Evolutionary conservation across 2,113 vertebrate genomes (phyloP).

Genomic region (Archilochus colubris): DNA sequence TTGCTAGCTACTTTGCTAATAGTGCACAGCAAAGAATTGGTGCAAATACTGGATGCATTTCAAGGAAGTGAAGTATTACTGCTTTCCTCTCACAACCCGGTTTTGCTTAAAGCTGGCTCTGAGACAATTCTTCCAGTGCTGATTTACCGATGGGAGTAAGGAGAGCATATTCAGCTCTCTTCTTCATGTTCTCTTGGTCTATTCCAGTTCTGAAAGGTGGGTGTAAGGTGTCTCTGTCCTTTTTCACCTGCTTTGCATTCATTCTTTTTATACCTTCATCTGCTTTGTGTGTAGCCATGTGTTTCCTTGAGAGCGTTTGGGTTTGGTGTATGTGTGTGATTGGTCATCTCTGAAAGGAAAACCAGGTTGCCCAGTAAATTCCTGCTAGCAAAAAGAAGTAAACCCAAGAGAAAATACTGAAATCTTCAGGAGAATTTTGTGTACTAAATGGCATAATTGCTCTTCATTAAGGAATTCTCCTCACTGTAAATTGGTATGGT

Average conservation of each 20-base stretch:
- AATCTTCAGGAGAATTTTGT: constrained; percentile 32
- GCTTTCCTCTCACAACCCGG: neutral
- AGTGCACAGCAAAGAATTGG: neutral
- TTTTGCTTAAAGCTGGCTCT: neutral
- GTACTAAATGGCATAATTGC: constrained; percentile 49
- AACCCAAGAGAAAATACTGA: neutral
- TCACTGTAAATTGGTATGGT: neutral
- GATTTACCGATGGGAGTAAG: neutral
- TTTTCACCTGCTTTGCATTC: neutral
- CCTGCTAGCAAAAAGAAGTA: neutral
- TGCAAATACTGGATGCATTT: neutral
- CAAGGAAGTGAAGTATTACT: neutral
- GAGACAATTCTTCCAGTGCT: neutral
- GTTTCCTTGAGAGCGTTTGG: constrained; percentile 43
- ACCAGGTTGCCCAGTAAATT: constrained; percentile 38
- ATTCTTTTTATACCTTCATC: neutral
- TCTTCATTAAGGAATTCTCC: constrained; percentile 35
- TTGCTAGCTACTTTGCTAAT: neutral
- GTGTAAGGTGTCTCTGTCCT: neutral
- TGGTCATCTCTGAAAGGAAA: constrained; percentile 54
- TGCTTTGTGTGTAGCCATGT: neutral
- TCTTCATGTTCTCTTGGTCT: neutral
- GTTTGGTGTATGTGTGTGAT: neutral
- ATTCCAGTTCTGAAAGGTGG: neutral
- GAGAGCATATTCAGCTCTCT: neutral